phyloP scores from a whole-genome alignment of 2,888 invertebrate species.

The Drosophila putrida region DNA sequence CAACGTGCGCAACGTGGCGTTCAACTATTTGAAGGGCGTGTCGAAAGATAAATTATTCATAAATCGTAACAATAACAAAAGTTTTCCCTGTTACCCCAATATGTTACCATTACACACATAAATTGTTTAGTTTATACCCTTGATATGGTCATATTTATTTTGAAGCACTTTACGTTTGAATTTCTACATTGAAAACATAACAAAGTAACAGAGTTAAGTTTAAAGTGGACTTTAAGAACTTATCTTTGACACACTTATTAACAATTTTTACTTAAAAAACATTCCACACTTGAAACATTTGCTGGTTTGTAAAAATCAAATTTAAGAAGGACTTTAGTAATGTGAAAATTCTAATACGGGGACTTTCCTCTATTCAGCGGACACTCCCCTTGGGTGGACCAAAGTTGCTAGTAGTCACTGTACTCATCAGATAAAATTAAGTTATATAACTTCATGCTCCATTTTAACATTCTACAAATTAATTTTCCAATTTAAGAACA shows the following conservation, averaged over 20 bases:
- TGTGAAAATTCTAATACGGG: too few relatives aligned
- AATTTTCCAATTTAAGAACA: too few relatives aligned
- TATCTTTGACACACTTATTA: neutral
- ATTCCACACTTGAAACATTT: neutral
- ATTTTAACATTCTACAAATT: too few relatives aligned
- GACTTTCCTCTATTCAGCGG: too few relatives aligned
- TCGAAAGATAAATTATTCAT: conserved; percentile 45
- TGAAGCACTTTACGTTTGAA: neutral
- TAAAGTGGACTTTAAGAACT: neutral
- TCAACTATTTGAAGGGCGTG: conserved; percentile 18
- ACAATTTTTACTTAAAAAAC: too few relatives aligned
- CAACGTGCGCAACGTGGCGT: conserved; percentile 9
- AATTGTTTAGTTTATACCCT: conserved; percentile 5
- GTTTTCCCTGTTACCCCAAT: conserved; percentile 8
- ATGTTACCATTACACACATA: conserved; percentile 11
- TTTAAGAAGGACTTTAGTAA: neutral
- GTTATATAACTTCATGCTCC: too few relatives aligned
- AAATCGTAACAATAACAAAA: conserved; percentile 14
- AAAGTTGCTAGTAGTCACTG: too few relatives aligned
- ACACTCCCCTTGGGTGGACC: too few relatives aligned
- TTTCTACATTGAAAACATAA: neutral
- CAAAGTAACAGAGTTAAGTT: neutral
- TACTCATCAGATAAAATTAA: too few relatives aligned
- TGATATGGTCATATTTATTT: neutral
- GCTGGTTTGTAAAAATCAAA: neutral